A percentile compares a stretch with the other conserved stretches of the same genome.
phyloP scores from a whole-genome alignment of 2,888 invertebrate species.

The Dorcus parallelipipedus region DNA sequence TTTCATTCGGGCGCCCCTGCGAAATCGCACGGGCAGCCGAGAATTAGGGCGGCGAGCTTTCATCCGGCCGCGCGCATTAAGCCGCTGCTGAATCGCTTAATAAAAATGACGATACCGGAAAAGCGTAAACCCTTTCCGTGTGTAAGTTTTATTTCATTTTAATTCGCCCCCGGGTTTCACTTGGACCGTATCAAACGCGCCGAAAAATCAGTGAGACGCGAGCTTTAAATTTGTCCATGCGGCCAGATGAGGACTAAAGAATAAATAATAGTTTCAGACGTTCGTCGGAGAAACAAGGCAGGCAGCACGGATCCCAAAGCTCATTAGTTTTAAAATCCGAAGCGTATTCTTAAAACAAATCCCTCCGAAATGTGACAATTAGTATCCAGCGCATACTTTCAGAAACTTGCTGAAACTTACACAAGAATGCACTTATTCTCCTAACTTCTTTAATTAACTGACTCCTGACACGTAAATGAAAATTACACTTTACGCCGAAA shows the following conservation, averaged over 20 bases:
- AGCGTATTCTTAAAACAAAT: constrained; percentile 26
- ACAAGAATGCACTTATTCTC: constrained; percentile 49
- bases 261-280: no score
- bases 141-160: no score
- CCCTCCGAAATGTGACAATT: constrained; percentile 38
- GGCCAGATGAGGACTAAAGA: no score
- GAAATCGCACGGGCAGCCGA: constrained; percentile 23
- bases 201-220: no score
- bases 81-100: no score
- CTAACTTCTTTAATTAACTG: constrained; percentile 50
- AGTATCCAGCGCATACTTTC: constrained; percentile 33
- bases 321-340: constrained; percentile 19
- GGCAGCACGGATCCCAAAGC: background rate
- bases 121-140: no score
- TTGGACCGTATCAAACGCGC: no score
- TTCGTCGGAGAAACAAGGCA: no score
- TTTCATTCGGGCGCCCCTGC: constrained; percentile 33
- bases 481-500: constrained; percentile 41
- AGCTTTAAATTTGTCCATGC: no score
- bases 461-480: constrained; percentile 47
- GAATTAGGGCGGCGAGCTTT: constrained; percentile 33
- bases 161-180: no score
- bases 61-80: constrained; percentile 29
- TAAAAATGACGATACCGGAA: no score
- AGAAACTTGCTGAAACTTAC: constrained; percentile 41